Conservation (phyloP, 1,140 invertebrate species). For the Plutomurus gul region DNA sequence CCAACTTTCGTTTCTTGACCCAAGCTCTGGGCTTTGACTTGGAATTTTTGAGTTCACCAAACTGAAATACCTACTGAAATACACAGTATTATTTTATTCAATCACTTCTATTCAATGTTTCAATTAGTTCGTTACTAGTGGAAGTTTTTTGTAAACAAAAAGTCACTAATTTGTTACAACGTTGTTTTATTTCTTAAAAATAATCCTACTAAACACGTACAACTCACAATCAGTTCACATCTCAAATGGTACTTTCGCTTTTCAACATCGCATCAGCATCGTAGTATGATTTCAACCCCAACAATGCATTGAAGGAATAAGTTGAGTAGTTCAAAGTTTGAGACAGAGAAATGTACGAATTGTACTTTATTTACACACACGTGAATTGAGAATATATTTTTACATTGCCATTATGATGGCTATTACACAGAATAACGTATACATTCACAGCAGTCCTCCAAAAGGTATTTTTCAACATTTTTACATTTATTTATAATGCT, state of each 20-base stretch:
- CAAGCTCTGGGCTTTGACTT: too few relatives aligned
- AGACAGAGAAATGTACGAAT: neutral
- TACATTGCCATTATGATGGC: conserved; percentile 24
- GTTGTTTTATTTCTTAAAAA: too few relatives aligned
- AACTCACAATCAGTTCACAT: too few relatives aligned
- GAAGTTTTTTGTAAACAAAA: too few relatives aligned
- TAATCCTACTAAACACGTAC: too few relatives aligned
- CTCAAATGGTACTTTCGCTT: too few relatives aligned
- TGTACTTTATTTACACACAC: neutral
- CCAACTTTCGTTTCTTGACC: too few relatives aligned
- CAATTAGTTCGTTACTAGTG: neutral
- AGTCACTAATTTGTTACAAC: too few relatives aligned
- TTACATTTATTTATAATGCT: neutral
- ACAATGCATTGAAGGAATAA: too few relatives aligned
- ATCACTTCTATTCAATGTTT: neutral
- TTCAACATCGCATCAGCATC: too few relatives aligned
- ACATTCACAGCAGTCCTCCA: conserved; percentile 48
- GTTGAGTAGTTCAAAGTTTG: too few relatives aligned
- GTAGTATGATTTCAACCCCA: too few relatives aligned
- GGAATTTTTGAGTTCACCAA: conserved; percentile 2
- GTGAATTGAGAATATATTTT: neutral
- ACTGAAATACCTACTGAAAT: neutral
- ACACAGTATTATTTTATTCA: neutral
- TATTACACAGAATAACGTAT: conserved; percentile 45
- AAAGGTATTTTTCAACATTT: conserved; percentile 41